Evolutionary conservation across 2,113 vertebrate species (phyloP).

Genomic region (Dendrocopos noguchii): DNA sequence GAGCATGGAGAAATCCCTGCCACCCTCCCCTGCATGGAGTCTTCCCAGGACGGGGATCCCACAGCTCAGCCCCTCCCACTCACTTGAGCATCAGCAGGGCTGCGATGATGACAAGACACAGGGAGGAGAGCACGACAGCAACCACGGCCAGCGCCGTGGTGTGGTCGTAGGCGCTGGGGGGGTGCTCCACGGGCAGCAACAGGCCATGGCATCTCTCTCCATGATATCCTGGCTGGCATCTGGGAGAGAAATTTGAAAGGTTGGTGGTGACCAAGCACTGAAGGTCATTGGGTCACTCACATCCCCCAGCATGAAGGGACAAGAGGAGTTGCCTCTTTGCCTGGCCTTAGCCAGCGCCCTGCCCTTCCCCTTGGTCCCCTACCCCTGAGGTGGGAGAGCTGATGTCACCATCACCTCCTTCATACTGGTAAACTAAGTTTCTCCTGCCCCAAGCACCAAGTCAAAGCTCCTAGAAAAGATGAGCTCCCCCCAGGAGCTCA

Average conservation of each 20-base stretch:
- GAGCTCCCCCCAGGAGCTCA: background rate
- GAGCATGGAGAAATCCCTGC: background rate
- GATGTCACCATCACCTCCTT: background rate
- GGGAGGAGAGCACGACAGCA: slow-evolving; percentile 90
- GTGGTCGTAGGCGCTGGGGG: slow-evolving; percentile 82
- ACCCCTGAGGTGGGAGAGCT: background rate
- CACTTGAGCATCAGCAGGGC: slow-evolving; percentile 92
- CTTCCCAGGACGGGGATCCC: rapidly evolving
- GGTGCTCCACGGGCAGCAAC: slow-evolving; percentile 82
- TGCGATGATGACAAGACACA: slow-evolving; percentile 91
- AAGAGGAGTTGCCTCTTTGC: background rate
- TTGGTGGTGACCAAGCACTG: background rate
- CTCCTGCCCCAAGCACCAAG: background rate
- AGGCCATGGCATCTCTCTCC: slow-evolving; percentile 90
- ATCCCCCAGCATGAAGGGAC: no score
- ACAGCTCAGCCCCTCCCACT: background rate
- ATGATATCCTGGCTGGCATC: slow-evolving; percentile 86
- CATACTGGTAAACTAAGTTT: background rate
- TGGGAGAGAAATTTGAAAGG: background rate
- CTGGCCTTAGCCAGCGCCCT: background rate
- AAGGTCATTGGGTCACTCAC: background rate
- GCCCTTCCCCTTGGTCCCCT: rapidly evolving
- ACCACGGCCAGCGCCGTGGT: slow-evolving; percentile 91
- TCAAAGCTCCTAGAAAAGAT: background rate
- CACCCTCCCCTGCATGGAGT: rapidly evolving